Conservation (phyloP, 92 coral and sea anemone genomes). For the Muricea muricata region DNA sequence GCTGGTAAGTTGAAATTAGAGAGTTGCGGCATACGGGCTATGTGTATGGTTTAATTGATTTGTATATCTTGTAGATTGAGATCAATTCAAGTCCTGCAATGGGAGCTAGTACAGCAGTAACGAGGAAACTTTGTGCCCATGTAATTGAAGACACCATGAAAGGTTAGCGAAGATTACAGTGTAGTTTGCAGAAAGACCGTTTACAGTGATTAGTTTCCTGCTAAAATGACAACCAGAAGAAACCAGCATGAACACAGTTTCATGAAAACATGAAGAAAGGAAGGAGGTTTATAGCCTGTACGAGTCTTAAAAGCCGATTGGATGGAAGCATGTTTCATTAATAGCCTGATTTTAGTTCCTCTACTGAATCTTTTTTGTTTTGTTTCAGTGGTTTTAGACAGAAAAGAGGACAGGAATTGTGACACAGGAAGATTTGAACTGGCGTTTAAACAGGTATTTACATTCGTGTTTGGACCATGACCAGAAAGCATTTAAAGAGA, state of each 20-base stretch:
- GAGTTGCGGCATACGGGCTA: not conserved
- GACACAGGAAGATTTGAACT: conserved; percentile 94
- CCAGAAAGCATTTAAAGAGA: too few species aligned
- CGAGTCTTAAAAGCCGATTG: too few species aligned
- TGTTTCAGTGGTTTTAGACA: conserved; percentile 84
- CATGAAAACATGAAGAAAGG: too few species aligned
- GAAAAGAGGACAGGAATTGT: conserved; percentile 91
- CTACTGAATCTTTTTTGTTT: not conserved
- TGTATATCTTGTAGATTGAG: conserved; percentile 70
- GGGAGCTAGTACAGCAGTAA: conserved; percentile 93
- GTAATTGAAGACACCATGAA: conserved; percentile 96
- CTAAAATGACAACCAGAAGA: too few species aligned
- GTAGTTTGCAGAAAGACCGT: too few species aligned
- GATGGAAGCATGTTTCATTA: not conserved
- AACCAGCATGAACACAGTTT: too few species aligned
- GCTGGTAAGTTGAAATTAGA: conserved; percentile 81
- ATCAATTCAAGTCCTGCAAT: conserved; percentile 98
- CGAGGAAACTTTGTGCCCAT: conserved; percentile 92
- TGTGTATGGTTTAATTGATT: not conserved
- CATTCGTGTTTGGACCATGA: too few species aligned
- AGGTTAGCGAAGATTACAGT: conserved; percentile 67
- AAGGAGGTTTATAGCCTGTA: too few species aligned
- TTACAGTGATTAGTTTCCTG: too few species aligned
- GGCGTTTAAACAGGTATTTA: conserved; percentile 91
- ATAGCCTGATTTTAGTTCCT: not conserved